These are phyloP conservation scores for Acanthosepion esculentum DNA, from an alignment of 2,888 invertebrate species.

Conservation along the genomic window DNA sequence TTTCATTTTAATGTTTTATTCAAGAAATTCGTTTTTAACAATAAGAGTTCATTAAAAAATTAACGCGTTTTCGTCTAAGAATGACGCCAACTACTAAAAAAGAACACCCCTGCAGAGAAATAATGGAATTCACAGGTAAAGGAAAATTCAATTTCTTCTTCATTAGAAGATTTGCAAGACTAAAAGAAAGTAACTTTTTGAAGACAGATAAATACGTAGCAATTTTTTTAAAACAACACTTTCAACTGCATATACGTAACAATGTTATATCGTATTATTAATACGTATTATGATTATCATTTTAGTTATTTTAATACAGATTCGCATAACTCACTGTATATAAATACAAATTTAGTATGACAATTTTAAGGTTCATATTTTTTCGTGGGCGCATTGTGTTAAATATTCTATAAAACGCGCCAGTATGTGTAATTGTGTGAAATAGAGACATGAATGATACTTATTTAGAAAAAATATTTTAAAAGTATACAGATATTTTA, in stretches of 20 bases:
- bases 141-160: neutral
- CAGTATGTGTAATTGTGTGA: neutral
- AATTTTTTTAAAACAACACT: neutral
- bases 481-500: too few relatives aligned
- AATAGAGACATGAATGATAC: neutral
- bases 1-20: neutral
- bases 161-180: neutral
- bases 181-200: neutral
- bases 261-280: neutral
- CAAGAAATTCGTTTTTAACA: neutral
- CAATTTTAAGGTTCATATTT: neutral
- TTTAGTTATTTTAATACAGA: neutral
- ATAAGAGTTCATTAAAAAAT: neutral
- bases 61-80: neutral
- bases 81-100: slow-evolving; percentile 4
- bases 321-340: neutral
- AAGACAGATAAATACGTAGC: neutral
- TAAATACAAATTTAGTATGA: neutral
- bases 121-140: neutral
- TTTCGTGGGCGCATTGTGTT: neutral
- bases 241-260: neutral
- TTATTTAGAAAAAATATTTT: neutral
- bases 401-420: neutral
- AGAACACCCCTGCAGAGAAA: neutral
- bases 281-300: neutral